Base-by-base conservation (phyloP, 2,888 invertebrate species). In the Caenorhabditis sp. region DNA sequence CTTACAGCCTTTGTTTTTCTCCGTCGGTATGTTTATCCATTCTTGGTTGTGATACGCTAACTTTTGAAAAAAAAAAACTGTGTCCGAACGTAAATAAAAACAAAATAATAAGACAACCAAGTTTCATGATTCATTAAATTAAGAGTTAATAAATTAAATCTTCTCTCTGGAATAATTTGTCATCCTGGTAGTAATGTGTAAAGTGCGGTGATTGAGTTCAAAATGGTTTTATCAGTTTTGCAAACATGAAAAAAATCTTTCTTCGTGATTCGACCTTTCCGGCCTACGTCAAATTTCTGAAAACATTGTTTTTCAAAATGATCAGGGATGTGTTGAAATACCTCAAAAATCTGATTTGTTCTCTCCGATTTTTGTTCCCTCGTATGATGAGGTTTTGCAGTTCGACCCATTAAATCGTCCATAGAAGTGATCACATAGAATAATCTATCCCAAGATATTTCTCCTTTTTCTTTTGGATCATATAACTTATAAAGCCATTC, bases 401-500 rank as follows among this genome's bases (percentile, higher is more conserved):
- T 70, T 62, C 77, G 61, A 76, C 84, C 84, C 64, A 84, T 82
- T 8, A 85, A 64, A 63, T 85, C 84, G 51, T 85, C 83, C 66
- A 82, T 82, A 3, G 84, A 83, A n/a, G 82, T 84, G 21, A 85
- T 79, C 0, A 85, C 81, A 69, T 83, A 81, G 51, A 81, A 76
- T 24, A 85, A 73, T 1, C 84, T 76, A 63, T 85, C 79, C 83
- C 84, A 85, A 14, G 82, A 80, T 36, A 85, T 74, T 59, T 79
- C 78, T 0, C 84, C 84, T 49, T 66, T 76, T 4, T 77, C 77
- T 55, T 79, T 78, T 2, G 85, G 84, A 66, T 85, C 85, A 69
- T 85, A 85, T 14, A 85, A 66, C 19, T 77, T 81, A 74, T 85
- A 85, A 4, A 85, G 66, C 84, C 84, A 85, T 14, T 83, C 79